These are phyloP conservation scores for Phenganax stokvisi DNA, from an alignment of 92 coral and sea anemone genomes.

Conservation along the genomic window DNA sequence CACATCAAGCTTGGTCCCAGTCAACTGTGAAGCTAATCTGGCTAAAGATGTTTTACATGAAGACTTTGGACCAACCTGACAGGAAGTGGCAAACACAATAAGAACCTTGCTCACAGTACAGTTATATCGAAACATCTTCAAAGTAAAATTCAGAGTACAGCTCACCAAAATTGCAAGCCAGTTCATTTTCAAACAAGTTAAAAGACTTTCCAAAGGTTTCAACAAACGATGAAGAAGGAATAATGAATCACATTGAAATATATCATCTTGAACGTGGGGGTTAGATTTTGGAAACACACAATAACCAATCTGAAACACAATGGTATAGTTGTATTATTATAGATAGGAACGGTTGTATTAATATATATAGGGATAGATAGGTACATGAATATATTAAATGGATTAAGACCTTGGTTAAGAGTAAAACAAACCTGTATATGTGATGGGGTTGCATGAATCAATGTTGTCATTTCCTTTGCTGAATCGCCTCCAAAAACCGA, in stretches of 20 bases:
- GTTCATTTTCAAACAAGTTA: constrained; percentile 91
- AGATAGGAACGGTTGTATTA: not conserved
- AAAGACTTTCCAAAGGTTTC: constrained; percentile 80
- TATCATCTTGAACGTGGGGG: constrained; percentile 39
- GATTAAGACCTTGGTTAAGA: too few relatives aligned
- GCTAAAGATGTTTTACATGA: constrained; percentile 88
- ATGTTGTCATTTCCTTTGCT: constrained; percentile 35
- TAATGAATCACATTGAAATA: constrained; percentile 31
- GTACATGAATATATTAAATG: too few relatives aligned
- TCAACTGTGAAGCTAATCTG: constrained; percentile 72
- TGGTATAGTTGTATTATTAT: not conserved
- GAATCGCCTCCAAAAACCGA: constrained; percentile 28
- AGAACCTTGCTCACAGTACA: not conserved
- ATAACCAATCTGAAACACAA: constrained; percentile 61
- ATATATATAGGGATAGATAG: not conserved
- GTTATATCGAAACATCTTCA: not conserved
- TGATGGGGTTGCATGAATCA: constrained; percentile 68
- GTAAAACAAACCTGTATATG: constrained; percentile 59
- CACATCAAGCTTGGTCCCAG: constrained; percentile 82
- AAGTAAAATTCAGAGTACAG: not conserved
- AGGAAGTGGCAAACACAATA: not conserved
- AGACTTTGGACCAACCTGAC: constrained; percentile 81
- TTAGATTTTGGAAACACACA: constrained; percentile 65
- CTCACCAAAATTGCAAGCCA: constrained; percentile 94
- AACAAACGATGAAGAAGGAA: constrained; percentile 71